Evolutionary conservation across 2,797 vertebrate genomes (phyloP), one percentile per base, ranked within the genome.

Genomic region (Mormyrus proboscirostris): DNA sequence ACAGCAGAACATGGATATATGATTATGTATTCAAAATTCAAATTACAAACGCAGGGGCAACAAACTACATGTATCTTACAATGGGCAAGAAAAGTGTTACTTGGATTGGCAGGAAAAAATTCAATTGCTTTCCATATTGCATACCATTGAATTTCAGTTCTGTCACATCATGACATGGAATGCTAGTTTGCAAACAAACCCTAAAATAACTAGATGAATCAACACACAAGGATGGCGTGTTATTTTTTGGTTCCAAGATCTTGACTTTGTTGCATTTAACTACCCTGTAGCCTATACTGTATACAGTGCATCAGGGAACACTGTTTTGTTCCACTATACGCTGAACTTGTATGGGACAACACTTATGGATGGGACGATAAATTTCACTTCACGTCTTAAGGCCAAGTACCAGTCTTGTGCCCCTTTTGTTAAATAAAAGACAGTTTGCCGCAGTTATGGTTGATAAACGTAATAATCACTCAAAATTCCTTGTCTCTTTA

Each of bases 1-100:
- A 79, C 33, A 79, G 65, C 16, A 79, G 73, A 79, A 79, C 38
- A 79, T n/a, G 73, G 73, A 79, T 79, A 79, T 79, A 79, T 79
- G 38, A n/a, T 25, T 79, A 79, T 79, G 38, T 25, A 44, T 79
- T n/a, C 16, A 79, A 79, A 22, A 44, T 44, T 79, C 38, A 44
- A 79, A 82, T 47, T n/a, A 82, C 76, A 79, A 79, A 82, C 16
- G 0, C 41, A 82, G 76, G 38, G n/a, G 41, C 41, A 82, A 47
- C 2, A 82, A 82, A 82, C 14, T 19, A 82, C 76, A 47, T 82
- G 9, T 16, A 82, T 44, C 7, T 82, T 38, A 38, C 33, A 73
- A 82, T 47, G 19, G 73, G 16, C 16, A 38, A 38, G 3, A 29
- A 12, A 33, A 73, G 59, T 29, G 59, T 65, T 65, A 82, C 7